Percentiles rank a stretch among this genome's conserved stretches.
phyloP scores from a whole-genome alignment of 2,888 invertebrate species.

The Eumacrocentrus americanus region DNA sequence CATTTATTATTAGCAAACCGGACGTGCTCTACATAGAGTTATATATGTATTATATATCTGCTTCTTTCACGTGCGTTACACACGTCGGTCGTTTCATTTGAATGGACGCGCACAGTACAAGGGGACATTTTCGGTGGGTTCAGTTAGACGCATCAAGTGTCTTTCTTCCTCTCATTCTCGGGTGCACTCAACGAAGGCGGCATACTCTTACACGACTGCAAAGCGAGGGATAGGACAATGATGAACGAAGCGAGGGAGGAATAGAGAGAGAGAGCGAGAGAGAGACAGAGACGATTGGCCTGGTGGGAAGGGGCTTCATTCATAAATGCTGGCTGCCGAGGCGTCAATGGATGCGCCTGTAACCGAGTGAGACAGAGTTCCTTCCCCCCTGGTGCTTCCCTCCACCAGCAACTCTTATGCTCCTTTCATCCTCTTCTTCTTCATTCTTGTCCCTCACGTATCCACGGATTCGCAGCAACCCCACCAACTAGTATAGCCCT shows the following conservation, averaged over 20 bases:
- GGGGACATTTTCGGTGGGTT: conserved; percentile 14
- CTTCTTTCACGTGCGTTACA: not conserved
- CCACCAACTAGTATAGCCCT: too few species aligned
- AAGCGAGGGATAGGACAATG: too few species aligned
- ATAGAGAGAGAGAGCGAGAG: conserved; percentile 15
- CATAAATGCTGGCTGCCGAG: conserved; percentile 54
- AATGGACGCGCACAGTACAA: too few species aligned
- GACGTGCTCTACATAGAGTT: conserved; percentile 15
- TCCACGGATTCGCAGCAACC: too few species aligned
- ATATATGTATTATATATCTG: not conserved
- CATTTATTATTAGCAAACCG: conserved; percentile 10
- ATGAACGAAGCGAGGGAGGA: conserved; percentile 21
- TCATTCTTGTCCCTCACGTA: not conserved
- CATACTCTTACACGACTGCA: not conserved
- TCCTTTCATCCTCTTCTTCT: conserved; percentile 8
- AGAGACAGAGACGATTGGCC: too few species aligned
- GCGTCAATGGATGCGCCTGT: conserved; percentile 59
- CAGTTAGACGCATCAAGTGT: conserved; percentile 11
- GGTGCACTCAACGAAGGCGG: conserved; percentile 7
- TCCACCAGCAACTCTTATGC: too few species aligned
- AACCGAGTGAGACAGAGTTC: conserved; percentile 38
- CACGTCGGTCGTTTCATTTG: conserved; percentile 19
- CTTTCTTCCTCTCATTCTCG: conserved; percentile 10
- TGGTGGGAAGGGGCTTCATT: conserved; percentile 50
- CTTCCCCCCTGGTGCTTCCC: too few species aligned